phyloP scores from a whole-genome alignment of 1,140 invertebrate genomes.

The Hyposmocoma kahamanoa region DNA sequence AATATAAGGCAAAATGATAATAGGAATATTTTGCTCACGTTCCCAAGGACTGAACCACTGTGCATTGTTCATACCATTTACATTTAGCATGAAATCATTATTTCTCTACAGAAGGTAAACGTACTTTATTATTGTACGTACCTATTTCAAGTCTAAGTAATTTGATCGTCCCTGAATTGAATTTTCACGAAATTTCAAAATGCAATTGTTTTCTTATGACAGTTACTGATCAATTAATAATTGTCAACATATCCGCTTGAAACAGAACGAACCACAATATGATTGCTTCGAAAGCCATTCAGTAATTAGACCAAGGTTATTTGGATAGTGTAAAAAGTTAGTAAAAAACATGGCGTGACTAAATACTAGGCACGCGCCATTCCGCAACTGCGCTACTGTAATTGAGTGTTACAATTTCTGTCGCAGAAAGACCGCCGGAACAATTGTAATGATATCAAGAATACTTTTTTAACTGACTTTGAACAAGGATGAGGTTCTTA shows the following conservation, averaged over 20 bases:
- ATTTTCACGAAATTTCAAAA: no score
- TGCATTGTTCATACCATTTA: conserved; percentile 8
- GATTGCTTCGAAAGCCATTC: conserved; percentile 25
- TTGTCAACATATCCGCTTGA: no score
- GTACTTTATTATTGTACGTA: no score
- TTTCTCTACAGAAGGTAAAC: conserved; percentile 7
- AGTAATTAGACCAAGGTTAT: conserved; percentile 52
- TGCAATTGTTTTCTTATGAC: no score
- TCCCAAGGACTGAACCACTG: conserved; percentile 3
- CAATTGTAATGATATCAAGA: no score
- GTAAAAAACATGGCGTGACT: conserved; percentile 32
- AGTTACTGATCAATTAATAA: no score
- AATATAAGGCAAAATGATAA: background rate
- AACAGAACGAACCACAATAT: background rate
- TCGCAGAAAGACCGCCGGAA: conserved; percentile 20
- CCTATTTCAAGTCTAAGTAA: no score
- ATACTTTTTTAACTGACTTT: no score
- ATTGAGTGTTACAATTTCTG: conserved; percentile 5
- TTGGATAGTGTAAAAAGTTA: conserved; percentile 32
- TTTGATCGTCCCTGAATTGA: no score
- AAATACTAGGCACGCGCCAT: conserved; percentile 32
- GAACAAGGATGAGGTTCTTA: no score
- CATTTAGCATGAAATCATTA: conserved; percentile 10
- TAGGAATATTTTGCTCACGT: conserved; percentile 8
- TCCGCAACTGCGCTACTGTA: conserved; percentile 27